These are phyloP conservation scores for Dasypolia templi DNA, from an alignment of 2,888 invertebrate genomes.

Conservation along the genomic window DNA sequence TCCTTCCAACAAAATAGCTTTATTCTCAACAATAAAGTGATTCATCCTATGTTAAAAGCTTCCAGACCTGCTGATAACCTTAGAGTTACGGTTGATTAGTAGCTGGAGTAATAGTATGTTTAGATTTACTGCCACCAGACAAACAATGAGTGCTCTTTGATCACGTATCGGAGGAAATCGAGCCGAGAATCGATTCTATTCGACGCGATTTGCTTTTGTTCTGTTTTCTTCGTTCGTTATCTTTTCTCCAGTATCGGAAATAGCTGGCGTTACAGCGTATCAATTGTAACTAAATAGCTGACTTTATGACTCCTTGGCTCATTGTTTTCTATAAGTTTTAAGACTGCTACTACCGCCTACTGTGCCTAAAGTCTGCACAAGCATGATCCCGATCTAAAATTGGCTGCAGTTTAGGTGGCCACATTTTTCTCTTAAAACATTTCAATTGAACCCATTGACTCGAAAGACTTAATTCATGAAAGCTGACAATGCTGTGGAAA, in stretches of 20 bases:
- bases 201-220: conserved; percentile 43
- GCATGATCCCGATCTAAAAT: neutral
- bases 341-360: neutral
- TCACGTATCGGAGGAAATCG: conserved; percentile 38
- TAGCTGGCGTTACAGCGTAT: conserved; percentile 10
- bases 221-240: conserved; percentile 32
- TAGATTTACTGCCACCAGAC: conserved; percentile 39
- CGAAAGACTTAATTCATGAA: neutral
- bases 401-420: neutral
- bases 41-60: conserved; percentile 52
- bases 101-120: conserved; percentile 30
- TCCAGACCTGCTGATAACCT: conserved; percentile 55
- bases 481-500: neutral
- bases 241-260: conserved; percentile 2
- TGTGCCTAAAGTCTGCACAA: neutral
- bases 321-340: neutral
- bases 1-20: conserved; percentile 35
- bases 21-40: conserved; percentile 47
- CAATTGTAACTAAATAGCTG: neutral
- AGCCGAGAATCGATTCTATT: conserved; percentile 26
- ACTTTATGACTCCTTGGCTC: neutral
- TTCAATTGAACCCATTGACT: neutral
- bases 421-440: neutral
- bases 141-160: conserved; percentile 52
- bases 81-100: conserved; percentile 50